These are phyloP conservation scores for Uropsilus gracilis DNA, from an alignment of 2,113 vertebrate genomes.

Conservation along the genomic window DNA sequence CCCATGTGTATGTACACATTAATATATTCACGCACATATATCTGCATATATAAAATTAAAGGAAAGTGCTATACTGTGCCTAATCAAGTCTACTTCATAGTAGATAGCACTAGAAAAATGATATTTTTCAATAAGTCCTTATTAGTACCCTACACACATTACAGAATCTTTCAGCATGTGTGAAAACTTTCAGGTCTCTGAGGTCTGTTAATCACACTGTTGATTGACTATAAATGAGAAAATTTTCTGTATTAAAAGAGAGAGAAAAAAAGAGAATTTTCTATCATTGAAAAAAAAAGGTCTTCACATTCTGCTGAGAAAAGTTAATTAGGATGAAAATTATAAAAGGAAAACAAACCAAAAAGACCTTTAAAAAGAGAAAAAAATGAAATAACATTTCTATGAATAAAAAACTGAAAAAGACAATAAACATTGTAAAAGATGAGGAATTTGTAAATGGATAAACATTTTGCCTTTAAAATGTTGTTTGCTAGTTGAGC, in stretches of 20 bases:
- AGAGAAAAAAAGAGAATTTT: background rate
- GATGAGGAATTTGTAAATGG: background rate
- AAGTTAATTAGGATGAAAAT: constrained; percentile 48
- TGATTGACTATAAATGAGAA: constrained; percentile 35
- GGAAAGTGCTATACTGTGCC: background rate
- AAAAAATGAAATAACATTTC: constrained; percentile 16
- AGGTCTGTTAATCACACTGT: background rate
- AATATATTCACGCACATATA: background rate
- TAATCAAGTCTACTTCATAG: background rate
- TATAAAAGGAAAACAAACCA: constrained; percentile 33
- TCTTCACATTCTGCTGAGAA: constrained; percentile 30
- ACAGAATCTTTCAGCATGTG: background rate
- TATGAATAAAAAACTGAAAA: constrained; percentile 11
- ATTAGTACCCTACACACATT: background rate
- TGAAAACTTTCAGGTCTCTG: constrained; percentile 30
- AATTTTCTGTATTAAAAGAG: background rate
- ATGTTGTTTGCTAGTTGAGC: background rate
- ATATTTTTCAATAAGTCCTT: background rate
- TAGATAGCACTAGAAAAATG: background rate
- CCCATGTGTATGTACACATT: background rate
- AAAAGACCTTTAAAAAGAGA: constrained; percentile 51
- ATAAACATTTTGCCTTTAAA: background rate
- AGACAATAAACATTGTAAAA: background rate
- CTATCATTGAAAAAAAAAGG: background rate
- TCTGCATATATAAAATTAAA: background rate